A percentile compares a stretch with the other conserved stretches of the same genome.
phyloP scores from a whole-genome alignment of 2,797 vertebrate genomes.

The Mormyrus proboscirostris region DNA sequence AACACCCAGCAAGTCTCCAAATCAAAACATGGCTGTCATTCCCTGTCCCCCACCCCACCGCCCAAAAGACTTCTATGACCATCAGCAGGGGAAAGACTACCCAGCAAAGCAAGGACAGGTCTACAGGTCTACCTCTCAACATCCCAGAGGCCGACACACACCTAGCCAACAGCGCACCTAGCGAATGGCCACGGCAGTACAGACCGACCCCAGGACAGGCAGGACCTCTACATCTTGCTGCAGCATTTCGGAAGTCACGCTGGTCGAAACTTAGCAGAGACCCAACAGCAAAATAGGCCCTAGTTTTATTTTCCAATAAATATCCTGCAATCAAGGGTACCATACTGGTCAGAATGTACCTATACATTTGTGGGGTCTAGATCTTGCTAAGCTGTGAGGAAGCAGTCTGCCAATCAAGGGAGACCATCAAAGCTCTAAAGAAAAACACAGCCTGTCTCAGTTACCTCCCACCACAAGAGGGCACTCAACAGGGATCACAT shows the following conservation, averaged over 20 bases:
- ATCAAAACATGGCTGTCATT: conserved; percentile 56
- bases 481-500: neutral
- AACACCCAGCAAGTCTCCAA: conserved; percentile 67
- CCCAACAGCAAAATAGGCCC: neutral
- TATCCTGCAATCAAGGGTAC: neutral
- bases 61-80: conserved; percentile 34
- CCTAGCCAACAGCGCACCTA: neutral
- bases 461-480: conserved; percentile 6
- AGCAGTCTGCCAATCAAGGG: neutral
- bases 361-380: neutral
- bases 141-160: neutral
- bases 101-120: neutral
- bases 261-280: neutral
- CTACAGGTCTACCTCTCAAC: neutral
- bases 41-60: conserved; percentile 41
- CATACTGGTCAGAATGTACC: neutral
- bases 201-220: neutral
- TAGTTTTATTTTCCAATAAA: neutral
- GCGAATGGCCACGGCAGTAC: neutral
- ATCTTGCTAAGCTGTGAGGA: neutral
- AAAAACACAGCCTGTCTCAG: neutral
- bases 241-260: neutral
- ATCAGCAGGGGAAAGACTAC: conserved; percentile 31
- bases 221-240: neutral
- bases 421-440: neutral